Percentiles rank a stretch among this genome's conserved stretches.
These are phyloP conservation scores for Chaetogeoica ovagalla DNA, from an alignment of 2,888 invertebrate species.

Conservation along the genomic window DNA sequence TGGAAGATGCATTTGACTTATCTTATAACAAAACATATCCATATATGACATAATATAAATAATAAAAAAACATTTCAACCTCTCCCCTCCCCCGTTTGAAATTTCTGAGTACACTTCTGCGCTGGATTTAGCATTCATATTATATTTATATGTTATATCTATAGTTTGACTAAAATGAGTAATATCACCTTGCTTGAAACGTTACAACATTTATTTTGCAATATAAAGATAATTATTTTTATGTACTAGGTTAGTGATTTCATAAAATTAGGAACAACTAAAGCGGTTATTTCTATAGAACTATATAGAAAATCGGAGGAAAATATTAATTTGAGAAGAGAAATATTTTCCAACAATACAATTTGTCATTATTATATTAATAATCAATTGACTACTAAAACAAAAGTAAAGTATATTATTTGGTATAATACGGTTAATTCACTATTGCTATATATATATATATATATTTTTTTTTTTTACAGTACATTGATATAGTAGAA, in stretches of 20 bases:
- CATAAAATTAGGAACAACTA: constrained; percentile 11
- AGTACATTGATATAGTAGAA: constrained; percentile 58
- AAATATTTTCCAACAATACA: constrained; percentile 2
- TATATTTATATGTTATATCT: too few relatives aligned
- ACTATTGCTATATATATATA: constrained; percentile 59
- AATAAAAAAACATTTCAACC: too few relatives aligned
- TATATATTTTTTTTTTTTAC: constrained; percentile 27
- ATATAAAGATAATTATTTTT: background rate
- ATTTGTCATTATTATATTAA: constrained; percentile 25
- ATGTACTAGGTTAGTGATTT: constrained; percentile 24
- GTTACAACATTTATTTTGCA: background rate
- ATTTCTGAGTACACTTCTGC: too few relatives aligned
- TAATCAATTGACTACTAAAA: background rate
- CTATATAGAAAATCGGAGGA: constrained; percentile 20
- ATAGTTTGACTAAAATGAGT: too few relatives aligned
- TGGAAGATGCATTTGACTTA: too few relatives aligned
- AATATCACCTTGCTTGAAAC: too few relatives aligned
- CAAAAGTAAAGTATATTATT: constrained; percentile 20
- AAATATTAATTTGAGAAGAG: constrained; percentile 38
- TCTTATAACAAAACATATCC: too few relatives aligned
- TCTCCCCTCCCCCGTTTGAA: too few relatives aligned
- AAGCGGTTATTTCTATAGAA: constrained; percentile 34
- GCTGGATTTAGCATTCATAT: too few relatives aligned
- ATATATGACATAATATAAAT: too few relatives aligned
- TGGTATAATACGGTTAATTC: background rate